These are phyloP conservation scores for Campaea margaritaria DNA, from an alignment of 2,888 invertebrate genomes.

Conservation along the genomic window DNA sequence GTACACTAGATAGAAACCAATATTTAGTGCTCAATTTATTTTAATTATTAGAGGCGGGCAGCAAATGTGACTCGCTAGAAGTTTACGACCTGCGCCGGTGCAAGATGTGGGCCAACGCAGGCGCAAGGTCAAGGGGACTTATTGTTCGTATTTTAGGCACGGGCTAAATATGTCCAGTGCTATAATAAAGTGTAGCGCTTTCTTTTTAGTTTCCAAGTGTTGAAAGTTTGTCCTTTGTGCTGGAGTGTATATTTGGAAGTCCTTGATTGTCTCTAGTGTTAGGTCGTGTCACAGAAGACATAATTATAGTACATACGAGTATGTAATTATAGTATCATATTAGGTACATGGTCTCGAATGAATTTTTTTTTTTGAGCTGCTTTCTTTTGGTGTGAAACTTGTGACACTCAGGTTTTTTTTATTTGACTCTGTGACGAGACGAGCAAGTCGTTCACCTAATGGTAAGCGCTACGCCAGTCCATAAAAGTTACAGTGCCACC, in stretches of 20 bases:
- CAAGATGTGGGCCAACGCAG: slow-evolving; percentile 42
- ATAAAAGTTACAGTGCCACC: too few species aligned
- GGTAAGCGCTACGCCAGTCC: too few species aligned
- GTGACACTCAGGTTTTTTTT: too few species aligned
- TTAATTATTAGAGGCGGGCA: neutral
- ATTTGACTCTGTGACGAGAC: too few species aligned
- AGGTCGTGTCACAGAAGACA: too few species aligned
- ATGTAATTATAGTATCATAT: too few species aligned
- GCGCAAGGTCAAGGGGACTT: slow-evolving; percentile 46
- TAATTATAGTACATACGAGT: too few species aligned
- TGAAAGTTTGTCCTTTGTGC: slow-evolving; percentile 16
- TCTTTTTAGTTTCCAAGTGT: slow-evolving; percentile 17
- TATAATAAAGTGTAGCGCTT: slow-evolving; percentile 21
- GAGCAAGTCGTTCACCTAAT: too few species aligned
- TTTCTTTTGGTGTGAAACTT: too few species aligned
- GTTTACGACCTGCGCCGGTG: slow-evolving; percentile 16
- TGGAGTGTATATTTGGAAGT: slow-evolving; percentile 1
- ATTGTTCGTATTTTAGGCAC: slow-evolving; percentile 37
- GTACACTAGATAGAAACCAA: too few species aligned
- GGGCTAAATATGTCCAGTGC: slow-evolving; percentile 19
- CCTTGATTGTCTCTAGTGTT: neutral
- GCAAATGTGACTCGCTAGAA: neutral
- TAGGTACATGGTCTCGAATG: too few species aligned
- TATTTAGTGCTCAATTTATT: neutral
- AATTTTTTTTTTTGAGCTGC: too few species aligned